These are phyloP conservation scores for Octopus bimaculoides DNA, from an alignment of 1,140 invertebrate species.

Conservation along the genomic window DNA sequence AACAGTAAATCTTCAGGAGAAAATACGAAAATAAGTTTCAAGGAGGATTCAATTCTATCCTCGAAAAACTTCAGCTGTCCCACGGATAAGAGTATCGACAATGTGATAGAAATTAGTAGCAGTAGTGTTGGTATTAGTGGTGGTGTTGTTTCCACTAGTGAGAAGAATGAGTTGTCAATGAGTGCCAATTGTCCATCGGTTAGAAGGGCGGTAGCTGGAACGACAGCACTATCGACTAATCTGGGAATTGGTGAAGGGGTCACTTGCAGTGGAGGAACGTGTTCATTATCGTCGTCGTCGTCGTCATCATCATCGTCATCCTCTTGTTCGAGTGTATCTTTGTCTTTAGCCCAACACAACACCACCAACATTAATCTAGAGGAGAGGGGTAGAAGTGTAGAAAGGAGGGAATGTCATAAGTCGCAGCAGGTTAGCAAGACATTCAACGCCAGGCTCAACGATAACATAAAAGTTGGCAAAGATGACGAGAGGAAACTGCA, in stretches of 20 bases:
- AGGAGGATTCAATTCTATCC: not conserved
- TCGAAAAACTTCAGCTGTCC: not conserved
- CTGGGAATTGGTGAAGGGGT: not conserved
- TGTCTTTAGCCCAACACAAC: too few species aligned
- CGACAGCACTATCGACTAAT: not conserved
- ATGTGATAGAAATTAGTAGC: not conserved
- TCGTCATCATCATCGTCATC: not conserved
- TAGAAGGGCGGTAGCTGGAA: not conserved
- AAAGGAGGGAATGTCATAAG: not conserved
- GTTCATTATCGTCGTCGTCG: not conserved
- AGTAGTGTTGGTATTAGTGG: not conserved
- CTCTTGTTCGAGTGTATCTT: not conserved
- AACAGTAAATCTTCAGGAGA: conserved; percentile 7
- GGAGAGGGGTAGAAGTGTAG: not conserved
- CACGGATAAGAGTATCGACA: not conserved
- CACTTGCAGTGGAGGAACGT: not conserved
- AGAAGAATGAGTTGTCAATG: not conserved
- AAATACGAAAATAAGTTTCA: not conserved
- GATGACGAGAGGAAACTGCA: conserved; percentile 8
- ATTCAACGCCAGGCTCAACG: not conserved
- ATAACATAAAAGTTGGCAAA: not conserved
- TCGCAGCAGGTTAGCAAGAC: not conserved
- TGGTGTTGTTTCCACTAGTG: not conserved
- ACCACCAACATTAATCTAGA: not conserved
- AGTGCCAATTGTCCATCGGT: not conserved